These are phyloP conservation scores for Emydura subglobosa DNA, from an alignment of 2,113 vertebrate genomes.

Conservation along the genomic window DNA sequence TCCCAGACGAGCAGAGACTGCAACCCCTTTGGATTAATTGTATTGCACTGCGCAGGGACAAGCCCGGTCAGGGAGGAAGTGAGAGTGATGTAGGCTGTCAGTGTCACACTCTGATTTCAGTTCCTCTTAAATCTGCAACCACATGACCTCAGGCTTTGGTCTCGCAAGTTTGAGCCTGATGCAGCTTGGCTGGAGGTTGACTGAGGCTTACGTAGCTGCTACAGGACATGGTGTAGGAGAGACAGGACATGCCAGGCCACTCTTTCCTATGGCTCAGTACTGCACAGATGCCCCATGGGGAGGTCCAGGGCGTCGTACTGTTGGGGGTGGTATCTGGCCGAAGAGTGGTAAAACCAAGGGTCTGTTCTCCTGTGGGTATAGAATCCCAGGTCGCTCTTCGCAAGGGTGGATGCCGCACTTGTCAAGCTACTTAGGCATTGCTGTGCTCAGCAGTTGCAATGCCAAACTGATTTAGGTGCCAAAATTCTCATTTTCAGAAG, in stretches of 20 bases:
- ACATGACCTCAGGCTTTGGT: rapidly evolving
- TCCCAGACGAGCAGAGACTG: rapidly evolving
- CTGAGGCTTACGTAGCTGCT: not conserved
- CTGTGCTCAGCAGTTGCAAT: not conserved
- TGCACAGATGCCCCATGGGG: rapidly evolving
- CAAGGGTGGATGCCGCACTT: not conserved
- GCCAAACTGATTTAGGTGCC: not conserved
- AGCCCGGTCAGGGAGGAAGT: not conserved
- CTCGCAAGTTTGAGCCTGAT: rapidly evolving
- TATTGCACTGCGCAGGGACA: rapidly evolving
- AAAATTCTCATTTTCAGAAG: not conserved
- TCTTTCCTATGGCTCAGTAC: not conserved
- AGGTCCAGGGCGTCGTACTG: rapidly evolving
- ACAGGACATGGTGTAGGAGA: rapidly evolving
- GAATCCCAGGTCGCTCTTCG: not conserved
- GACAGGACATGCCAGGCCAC: not conserved
- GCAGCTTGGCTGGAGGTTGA: not conserved
- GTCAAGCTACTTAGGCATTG: not conserved
- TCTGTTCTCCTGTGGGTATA: not conserved
- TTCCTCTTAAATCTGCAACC: not conserved
- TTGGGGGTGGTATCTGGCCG: not conserved
- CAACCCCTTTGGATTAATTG: not conserved
- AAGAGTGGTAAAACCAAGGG: not conserved
- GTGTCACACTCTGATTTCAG: not conserved
- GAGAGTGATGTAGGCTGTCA: not conserved